Evolutionary conservation across 2,797 vertebrate genomes (phyloP).

Genomic region (Myotis vivesi): DNA sequence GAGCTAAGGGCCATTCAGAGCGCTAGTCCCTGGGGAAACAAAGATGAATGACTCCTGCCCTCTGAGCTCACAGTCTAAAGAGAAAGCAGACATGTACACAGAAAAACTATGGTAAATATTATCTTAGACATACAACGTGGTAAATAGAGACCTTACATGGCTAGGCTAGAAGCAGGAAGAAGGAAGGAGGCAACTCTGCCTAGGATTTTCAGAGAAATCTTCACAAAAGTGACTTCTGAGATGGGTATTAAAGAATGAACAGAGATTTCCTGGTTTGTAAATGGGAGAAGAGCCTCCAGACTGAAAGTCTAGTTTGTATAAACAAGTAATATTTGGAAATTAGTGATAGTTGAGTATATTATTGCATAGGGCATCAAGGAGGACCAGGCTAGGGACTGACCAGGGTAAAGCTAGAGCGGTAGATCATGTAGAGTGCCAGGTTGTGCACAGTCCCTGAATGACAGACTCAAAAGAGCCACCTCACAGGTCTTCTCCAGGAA

Average conservation of each 20-base stretch:
- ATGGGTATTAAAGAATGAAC: neutral
- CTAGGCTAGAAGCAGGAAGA: neutral
- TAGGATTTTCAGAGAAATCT: neutral
- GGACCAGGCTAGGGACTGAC: neutral
- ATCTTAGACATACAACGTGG: neutral
- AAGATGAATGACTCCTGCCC: constrained; percentile 38
- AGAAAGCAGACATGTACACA: constrained; percentile 31
- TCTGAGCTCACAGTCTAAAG: constrained; percentile 23
- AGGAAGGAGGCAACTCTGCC: neutral
- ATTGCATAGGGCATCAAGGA: neutral
- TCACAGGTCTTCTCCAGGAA: neutral
- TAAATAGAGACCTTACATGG: neutral
- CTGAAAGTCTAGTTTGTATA: neutral
- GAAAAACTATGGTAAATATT: neutral
- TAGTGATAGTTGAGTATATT: neutral
- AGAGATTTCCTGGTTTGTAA: neutral
- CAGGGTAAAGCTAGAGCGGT: neutral
- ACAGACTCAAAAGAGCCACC: neutral
- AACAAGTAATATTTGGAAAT: neutral
- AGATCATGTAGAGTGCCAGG: neutral
- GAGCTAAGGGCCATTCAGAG: constrained; percentile 1
- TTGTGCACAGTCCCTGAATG: neutral
- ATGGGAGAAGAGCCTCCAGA: neutral
- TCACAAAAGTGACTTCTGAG: neutral
- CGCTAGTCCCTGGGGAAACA: constrained; percentile 27